phyloP scores from a whole-genome alignment of 2,797 vertebrate genomes.

The Crotalus adamanteus region DNA sequence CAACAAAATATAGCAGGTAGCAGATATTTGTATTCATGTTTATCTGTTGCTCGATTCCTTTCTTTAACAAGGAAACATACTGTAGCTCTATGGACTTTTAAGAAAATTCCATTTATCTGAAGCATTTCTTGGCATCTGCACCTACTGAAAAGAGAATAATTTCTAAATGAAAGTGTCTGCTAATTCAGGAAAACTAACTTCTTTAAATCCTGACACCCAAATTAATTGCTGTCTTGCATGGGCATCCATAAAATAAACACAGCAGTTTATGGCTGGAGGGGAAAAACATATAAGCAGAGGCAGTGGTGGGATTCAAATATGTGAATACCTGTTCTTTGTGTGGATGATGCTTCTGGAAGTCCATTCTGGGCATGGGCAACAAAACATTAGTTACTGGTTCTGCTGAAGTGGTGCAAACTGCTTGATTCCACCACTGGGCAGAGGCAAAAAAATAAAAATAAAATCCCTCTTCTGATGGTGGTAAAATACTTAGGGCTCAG shows the following conservation, averaged over 20 bases:
- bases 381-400: no score
- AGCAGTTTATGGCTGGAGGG: neutral
- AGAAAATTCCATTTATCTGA: constrained; percentile 28
- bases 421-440: neutral
- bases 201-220: neutral
- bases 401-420: no score
- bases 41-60: neutral
- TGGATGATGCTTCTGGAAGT: no score
- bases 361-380: no score
- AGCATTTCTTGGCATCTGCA: constrained; percentile 52
- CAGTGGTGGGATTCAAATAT: no score
- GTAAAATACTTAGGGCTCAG: neutral
- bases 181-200: neutral
- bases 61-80: constrained; percentile 15
- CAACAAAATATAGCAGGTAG: neutral
- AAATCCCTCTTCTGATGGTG: neutral
- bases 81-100: neutral
- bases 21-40: neutral
- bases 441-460: neutral
- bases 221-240: neutral
- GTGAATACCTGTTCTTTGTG: no score
- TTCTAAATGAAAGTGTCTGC: constrained; percentile 28
- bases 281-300: neutral
- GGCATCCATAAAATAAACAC: neutral
- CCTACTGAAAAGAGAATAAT: constrained; percentile 53